Evolutionary conservation across 1,140 invertebrate species (phyloP).

Genomic region (Drosophila bocqueti): DNA sequence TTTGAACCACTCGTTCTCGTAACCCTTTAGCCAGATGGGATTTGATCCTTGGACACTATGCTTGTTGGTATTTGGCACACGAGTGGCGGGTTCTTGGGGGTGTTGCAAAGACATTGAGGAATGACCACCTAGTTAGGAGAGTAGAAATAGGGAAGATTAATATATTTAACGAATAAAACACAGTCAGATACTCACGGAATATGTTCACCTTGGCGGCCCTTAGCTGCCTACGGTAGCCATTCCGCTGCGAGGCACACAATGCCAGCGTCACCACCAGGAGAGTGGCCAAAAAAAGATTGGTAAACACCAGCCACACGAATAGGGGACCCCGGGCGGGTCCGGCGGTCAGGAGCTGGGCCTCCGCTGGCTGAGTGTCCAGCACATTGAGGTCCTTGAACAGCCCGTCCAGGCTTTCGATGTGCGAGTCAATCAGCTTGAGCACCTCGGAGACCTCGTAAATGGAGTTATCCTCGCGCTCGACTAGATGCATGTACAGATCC

Average conservation of each 20-base stretch:
- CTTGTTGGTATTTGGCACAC: slow-evolving; percentile 97
- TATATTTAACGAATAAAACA: neutral
- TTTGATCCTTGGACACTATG: slow-evolving; percentile 97
- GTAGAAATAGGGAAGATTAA: neutral
- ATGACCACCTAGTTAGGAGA: slow-evolving; percentile 49
- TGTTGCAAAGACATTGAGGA: slow-evolving; percentile 72
- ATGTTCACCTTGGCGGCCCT: slow-evolving; percentile 97
- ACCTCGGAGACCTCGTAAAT: slow-evolving; percentile 95
- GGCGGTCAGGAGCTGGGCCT: slow-evolving; percentile 87
- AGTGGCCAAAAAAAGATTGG: slow-evolving; percentile 91
- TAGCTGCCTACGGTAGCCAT: slow-evolving; percentile 93
- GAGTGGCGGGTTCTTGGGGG: slow-evolving; percentile 83
- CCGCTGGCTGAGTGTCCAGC: slow-evolving; percentile 93
- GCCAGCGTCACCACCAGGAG: slow-evolving; percentile 92
- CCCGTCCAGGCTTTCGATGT: slow-evolving; percentile 94
- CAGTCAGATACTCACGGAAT: slow-evolving; percentile 89
- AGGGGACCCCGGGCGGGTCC: slow-evolving; percentile 86
- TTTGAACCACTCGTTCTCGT: slow-evolving; percentile 98
- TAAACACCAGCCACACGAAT: slow-evolving; percentile 92
- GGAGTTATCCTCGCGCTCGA: slow-evolving; percentile 95
- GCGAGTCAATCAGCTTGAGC: slow-evolving; percentile 94
- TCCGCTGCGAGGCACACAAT: slow-evolving; percentile 92
- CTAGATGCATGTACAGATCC: slow-evolving; percentile 96
- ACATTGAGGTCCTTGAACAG: slow-evolving; percentile 97
- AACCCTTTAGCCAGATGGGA: slow-evolving; percentile 97